These are phyloP conservation scores for Lasiurus cinereus DNA, from an alignment of 2,113 vertebrate species.

Conservation along the genomic window DNA sequence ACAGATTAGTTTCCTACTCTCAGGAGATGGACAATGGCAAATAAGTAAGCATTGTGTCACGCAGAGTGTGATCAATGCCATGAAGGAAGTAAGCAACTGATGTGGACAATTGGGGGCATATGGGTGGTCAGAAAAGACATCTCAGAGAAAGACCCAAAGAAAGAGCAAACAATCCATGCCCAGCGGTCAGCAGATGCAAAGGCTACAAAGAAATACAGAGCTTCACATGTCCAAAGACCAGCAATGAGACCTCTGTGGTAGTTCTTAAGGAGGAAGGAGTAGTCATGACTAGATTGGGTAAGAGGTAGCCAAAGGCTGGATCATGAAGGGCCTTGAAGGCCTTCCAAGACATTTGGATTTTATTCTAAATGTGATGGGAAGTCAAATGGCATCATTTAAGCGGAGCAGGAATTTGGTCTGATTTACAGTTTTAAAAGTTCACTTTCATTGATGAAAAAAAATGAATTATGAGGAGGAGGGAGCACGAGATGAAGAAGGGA, in stretches of 20 bases:
- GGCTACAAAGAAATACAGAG: not conserved
- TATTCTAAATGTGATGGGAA: slow-evolving; percentile 16
- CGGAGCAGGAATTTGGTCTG: not conserved
- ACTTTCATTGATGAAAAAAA: not conserved
- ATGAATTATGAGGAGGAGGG: not conserved
- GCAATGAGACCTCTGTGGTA: not conserved
- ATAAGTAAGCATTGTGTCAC: not conserved
- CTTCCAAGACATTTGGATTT: not conserved
- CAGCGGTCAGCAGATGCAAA: not conserved
- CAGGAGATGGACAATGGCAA: not conserved
- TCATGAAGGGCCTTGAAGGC: not conserved
- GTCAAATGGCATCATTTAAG: slow-evolving; percentile 1
- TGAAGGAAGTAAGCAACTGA: not conserved
- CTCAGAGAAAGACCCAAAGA: not conserved
- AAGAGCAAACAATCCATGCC: not conserved
- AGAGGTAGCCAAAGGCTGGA: not conserved
- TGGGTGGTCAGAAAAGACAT: not conserved
- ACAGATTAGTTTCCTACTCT: not conserved
- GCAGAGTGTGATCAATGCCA: not conserved
- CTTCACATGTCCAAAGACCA: not conserved
- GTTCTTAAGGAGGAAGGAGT: not conserved
- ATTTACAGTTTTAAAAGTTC: not conserved
- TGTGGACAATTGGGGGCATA: not conserved
- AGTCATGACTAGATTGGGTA: not conserved
- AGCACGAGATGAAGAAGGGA: not conserved